Evolutionary conservation across 2,888 invertebrate genomes (phyloP).

Genomic region (Punctoribates punctum): DNA sequence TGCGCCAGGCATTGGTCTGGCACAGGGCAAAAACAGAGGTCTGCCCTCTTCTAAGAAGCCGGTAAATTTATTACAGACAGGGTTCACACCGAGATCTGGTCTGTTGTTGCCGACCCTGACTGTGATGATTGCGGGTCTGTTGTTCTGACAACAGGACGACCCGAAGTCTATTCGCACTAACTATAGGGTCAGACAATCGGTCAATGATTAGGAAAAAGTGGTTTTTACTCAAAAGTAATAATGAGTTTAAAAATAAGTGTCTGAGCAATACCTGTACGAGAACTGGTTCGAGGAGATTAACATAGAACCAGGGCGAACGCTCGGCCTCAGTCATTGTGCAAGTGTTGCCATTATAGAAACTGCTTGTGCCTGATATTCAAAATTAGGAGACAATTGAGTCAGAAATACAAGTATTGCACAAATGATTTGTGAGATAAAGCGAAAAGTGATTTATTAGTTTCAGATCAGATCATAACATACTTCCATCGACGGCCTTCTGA

Average conservation of each 20-base stretch:
- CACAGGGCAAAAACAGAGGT: conserved; percentile 84
- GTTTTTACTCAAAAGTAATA: too few species aligned
- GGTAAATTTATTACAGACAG: conserved; percentile 81
- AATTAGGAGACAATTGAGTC: neutral
- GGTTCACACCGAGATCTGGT: conserved; percentile 84
- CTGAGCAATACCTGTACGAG: conserved; percentile 68
- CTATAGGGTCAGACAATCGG: conserved; percentile 10
- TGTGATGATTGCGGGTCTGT: conserved; percentile 74
- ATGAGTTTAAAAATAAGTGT: conserved; percentile 1
- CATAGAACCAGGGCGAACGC: conserved; percentile 87
- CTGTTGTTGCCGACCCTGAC: conserved; percentile 88
- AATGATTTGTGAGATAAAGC: neutral
- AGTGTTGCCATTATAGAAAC: conserved; percentile 73
- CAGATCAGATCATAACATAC: conserved; percentile 36
- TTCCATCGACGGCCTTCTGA: conserved; percentile 85
- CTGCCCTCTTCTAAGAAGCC: conserved; percentile 68
- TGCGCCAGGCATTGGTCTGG: conserved; percentile 90
- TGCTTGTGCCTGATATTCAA: conserved; percentile 62
- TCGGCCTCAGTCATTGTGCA: conserved; percentile 78
- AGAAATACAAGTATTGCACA: neutral
- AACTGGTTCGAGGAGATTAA: conserved; percentile 86
- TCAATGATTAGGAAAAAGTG: neutral
- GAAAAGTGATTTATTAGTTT: neutral
- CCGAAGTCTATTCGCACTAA: conserved; percentile 48
- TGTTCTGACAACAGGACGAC: conserved; percentile 47